A percentile compares a stretch with the other conserved stretches of the same genome.
Evolutionary conservation across 2,113 vertebrate species (phyloP).

Genomic region (Pelecanus crispus): DNA sequence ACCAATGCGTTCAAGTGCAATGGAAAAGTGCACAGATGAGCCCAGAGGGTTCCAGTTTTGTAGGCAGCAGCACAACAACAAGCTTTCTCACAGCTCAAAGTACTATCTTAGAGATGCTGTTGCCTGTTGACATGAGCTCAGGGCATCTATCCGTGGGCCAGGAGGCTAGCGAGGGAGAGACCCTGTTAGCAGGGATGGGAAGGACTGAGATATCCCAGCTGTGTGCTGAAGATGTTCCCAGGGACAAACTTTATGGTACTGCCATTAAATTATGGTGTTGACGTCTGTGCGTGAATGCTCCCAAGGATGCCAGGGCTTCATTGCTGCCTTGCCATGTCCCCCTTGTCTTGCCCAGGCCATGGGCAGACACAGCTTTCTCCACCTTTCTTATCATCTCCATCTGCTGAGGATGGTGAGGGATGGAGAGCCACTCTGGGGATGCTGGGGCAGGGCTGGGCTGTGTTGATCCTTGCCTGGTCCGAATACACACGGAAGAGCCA

Average conservation of each 20-base stretch:
- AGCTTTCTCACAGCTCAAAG: background rate
- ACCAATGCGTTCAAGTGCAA: accelerated
- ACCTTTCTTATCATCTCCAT: background rate
- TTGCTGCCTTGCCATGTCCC: accelerated
- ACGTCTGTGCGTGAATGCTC: background rate
- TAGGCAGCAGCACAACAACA: background rate
- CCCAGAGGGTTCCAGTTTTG: background rate
- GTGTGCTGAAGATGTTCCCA: background rate
- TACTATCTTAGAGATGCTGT: background rate
- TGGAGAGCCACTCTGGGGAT: background rate
- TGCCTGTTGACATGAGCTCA: background rate
- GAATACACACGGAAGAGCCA: background rate
- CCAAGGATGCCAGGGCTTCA: background rate
- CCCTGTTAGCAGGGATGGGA: background rate
- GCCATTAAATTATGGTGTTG: background rate
- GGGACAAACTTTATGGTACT: background rate
- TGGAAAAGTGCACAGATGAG: background rate
- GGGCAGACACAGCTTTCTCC: background rate
- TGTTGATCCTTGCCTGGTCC: background rate
- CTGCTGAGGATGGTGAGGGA: background rate
- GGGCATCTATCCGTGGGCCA: background rate
- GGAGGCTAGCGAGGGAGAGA: background rate
- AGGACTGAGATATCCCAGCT: background rate
- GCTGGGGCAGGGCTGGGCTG: background rate
- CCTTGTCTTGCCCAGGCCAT: background rate